These are phyloP conservation scores for Osmoderma eremita DNA, from an alignment of 2,888 invertebrate species.

Conservation along the genomic window DNA sequence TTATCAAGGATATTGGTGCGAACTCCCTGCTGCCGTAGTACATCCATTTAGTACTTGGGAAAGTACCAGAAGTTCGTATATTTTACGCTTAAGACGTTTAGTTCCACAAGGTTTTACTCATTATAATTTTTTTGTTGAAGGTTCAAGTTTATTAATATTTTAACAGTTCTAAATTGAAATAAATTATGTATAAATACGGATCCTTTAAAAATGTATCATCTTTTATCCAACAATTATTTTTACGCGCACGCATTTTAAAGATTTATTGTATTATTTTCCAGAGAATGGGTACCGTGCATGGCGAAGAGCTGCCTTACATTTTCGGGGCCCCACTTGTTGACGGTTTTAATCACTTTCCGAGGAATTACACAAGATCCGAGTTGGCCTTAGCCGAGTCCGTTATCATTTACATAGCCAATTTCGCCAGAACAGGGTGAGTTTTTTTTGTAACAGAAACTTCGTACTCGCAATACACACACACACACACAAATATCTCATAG, in stretches of 20 bases:
- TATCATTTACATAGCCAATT: slow-evolving; percentile 89
- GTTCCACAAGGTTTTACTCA: background rate
- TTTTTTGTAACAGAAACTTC: slow-evolving; percentile 13
- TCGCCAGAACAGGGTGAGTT: slow-evolving; percentile 87
- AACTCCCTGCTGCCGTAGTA: background rate
- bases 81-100: background rate
- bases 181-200: too few relatives aligned
- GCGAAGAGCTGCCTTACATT: slow-evolving; percentile 90
- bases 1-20: slow-evolving; percentile 23
- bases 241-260: too few relatives aligned
- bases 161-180: too few relatives aligned
- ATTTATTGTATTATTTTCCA: slow-evolving; percentile 60
- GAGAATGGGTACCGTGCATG: slow-evolving; percentile 92
- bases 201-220: too few relatives aligned
- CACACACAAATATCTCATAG: background rate
- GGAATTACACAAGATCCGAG: slow-evolving; percentile 89
- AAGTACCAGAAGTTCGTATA: background rate
- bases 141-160: too few relatives aligned
- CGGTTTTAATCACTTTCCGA: slow-evolving; percentile 83
- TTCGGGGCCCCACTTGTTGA: slow-evolving; percentile 92
- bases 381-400: slow-evolving; percentile 86
- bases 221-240: too few relatives aligned
- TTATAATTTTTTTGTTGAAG: too few relatives aligned
- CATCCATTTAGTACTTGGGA: background rate
- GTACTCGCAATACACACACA: background rate